Evolutionary conservation across 2,113 vertebrate genomes (phyloP).

Genomic region (Tachuris rubrigastra): DNA sequence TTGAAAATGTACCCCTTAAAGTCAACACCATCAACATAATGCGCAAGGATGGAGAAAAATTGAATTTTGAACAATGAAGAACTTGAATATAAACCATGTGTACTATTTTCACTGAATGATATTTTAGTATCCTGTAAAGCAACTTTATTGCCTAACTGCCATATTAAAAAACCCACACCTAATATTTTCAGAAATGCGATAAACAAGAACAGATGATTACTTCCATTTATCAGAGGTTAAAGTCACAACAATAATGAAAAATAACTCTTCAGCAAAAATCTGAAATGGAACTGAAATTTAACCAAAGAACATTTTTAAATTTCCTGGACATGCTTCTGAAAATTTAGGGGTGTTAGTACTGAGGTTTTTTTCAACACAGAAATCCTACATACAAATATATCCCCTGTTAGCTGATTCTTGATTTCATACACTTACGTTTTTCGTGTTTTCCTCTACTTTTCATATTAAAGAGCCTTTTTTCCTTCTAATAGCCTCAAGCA

Average conservation of each 20-base stretch:
- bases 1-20: slow-evolving; percentile 60
- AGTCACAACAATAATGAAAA: slow-evolving; percentile 49
- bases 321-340: not conserved
- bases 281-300: not conserved
- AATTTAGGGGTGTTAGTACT: not conserved
- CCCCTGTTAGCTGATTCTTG: not conserved
- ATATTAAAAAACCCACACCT: slow-evolving; percentile 71
- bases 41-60: slow-evolving; percentile 17
- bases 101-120: slow-evolving; percentile 48
- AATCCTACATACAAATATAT: not conserved
- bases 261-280: not conserved
- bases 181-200: slow-evolving; percentile 64
- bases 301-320: not conserved
- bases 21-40: slow-evolving; percentile 24
- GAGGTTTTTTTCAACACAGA: not conserved
- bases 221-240: slow-evolving; percentile 50
- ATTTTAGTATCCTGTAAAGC: slow-evolving; percentile 70
- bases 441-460: not conserved
- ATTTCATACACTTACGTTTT: not conserved
- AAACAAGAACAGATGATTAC: slow-evolving; percentile 57
- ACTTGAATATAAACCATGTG: slow-evolving; percentile 59
- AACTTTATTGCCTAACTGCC: slow-evolving; percentile 66
- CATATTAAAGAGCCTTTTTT: slow-evolving; percentile 2
- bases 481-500: not conserved
- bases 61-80: slow-evolving; percentile 56